A percentile compares a stretch with the other conserved stretches of the same genome.
phyloP scores from a whole-genome alignment of 2,797 vertebrate genomes.

The Rhinella marina region DNA sequence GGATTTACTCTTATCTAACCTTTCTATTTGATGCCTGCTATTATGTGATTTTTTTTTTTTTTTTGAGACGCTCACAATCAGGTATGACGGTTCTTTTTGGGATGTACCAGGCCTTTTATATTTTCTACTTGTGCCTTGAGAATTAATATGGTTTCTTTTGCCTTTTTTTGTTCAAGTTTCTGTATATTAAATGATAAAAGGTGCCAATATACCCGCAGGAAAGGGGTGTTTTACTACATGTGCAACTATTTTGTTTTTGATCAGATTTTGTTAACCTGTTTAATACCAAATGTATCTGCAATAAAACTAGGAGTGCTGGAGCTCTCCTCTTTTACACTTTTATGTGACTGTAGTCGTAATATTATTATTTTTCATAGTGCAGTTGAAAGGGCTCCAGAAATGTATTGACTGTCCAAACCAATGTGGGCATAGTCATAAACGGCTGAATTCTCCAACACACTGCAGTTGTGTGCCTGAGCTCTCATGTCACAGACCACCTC shows the following conservation, averaged over 20 bases:
- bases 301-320: slow-evolving; percentile 58
- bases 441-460: not conserved
- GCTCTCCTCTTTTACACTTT: slow-evolving; percentile 53
- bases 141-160: not conserved
- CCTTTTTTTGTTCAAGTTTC: not conserved
- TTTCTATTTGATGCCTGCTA: not conserved
- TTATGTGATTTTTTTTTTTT: not conserved
- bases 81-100: not conserved
- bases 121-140: slow-evolving; percentile 30
- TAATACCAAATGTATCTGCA: slow-evolving; percentile 54
- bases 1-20: not conserved
- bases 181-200: slow-evolving; percentile 30
- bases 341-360: not conserved
- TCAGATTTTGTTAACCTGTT: slow-evolving; percentile 51
- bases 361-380: not conserved
- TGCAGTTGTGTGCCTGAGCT: not conserved
- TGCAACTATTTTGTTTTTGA: slow-evolving; percentile 2
- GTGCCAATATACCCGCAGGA: slow-evolving; percentile 59
- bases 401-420: not conserved
- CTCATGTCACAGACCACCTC: not conserved
- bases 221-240: slow-evolving; percentile 41
- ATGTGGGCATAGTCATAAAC: not conserved
- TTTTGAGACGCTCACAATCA: not conserved
- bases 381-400: not conserved
- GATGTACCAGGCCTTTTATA: not conserved